Evolutionary conservation across 2,888 invertebrate genomes (phyloP), one percentile per base, ranked within the genome.

Genomic region (Ceramica pisi): DNA sequence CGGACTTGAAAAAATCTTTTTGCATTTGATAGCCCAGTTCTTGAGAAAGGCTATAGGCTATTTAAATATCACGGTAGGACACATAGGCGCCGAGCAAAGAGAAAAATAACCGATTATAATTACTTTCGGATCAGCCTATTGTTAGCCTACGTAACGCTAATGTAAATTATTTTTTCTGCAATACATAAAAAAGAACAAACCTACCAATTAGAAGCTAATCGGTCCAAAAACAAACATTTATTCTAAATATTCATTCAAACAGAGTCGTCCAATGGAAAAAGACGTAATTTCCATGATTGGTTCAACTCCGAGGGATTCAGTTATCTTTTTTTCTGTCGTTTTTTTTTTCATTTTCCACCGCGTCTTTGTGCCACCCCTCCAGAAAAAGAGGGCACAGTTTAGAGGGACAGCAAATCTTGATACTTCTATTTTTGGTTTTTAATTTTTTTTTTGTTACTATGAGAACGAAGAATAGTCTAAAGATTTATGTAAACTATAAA

Each of bases 231-330:
- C 60, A 77, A 81, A 76, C 56, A 46, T 21, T 50, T 57, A 55
- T 56, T 46, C 10, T 50, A 57, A 78, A 71, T 71, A 62, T 65
- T 65, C 23, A 7, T 21, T 85, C 84, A 84, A 83, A 84, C 81
- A 62, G 71, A 80, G 26, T 68, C 74, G 68, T 68, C 83, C 86
- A 88, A 86, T 87, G 83, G 84, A 81, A 75, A 71, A 67, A 89
- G 89, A 84, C 88, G 92, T 93, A 94, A 94, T 95, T 94, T 93
- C 89, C 89, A 93, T 92, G 94, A 95, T 95, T 95, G 95, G 94
- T 92, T 90, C 90, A 89, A 90, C 88, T 88, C 83, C 81, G 79
- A 88, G 88, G 88, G 90, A 88, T 89, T 88, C 90, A 80, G 92
- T 93, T 94, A 93, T 94, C 92, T 92, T 93, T 91, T 31, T 91